Evolutionary conservation across 2,888 invertebrate species (phyloP).

Genomic region (Cheilosia pagana): DNA sequence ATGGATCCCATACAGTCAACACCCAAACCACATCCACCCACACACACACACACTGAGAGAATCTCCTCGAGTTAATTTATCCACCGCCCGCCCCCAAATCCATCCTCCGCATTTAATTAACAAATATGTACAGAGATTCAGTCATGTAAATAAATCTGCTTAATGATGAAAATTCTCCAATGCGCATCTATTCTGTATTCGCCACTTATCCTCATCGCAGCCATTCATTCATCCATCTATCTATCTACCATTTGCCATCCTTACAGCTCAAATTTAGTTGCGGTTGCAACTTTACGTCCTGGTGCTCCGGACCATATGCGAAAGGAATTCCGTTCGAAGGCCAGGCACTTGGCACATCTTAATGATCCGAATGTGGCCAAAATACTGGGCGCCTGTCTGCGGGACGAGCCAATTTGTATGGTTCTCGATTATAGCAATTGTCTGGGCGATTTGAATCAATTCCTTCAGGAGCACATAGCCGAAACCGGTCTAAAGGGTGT

Average conservation of each 20-base stretch:
- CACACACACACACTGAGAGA: background rate
- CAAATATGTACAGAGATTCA: constrained; percentile 73
- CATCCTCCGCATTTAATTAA: constrained; percentile 70
- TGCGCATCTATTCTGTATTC: constrained; percentile 28
- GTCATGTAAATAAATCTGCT: constrained; percentile 75
- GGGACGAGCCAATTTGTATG: constrained; percentile 89
- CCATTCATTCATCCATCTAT: constrained; percentile 30
- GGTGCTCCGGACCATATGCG: constrained; percentile 86
- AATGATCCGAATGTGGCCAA: constrained; percentile 89
- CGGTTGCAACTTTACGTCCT: constrained; percentile 89
- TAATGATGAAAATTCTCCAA: constrained; percentile 73
- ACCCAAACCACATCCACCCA: constrained; percentile 39
- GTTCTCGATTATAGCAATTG: constrained; percentile 88
- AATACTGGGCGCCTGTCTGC: constrained; percentile 89
- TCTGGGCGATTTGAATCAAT: constrained; percentile 93
- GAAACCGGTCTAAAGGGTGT: constrained; percentile 88
- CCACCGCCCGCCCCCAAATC: constrained; percentile 29
- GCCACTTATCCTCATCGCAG: constrained; percentile 24
- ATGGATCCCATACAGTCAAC: constrained; percentile 63
- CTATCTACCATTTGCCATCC: constrained; percentile 13
- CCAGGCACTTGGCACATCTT: constrained; percentile 88
- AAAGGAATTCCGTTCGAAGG: constrained; percentile 89
- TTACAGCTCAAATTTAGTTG: constrained; percentile 85
- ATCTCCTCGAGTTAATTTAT: constrained; percentile 4
- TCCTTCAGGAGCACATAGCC: constrained; percentile 91